Base-by-base conservation (phyloP, 1,140 invertebrate species). In the Drosophila takahashii region DNA sequence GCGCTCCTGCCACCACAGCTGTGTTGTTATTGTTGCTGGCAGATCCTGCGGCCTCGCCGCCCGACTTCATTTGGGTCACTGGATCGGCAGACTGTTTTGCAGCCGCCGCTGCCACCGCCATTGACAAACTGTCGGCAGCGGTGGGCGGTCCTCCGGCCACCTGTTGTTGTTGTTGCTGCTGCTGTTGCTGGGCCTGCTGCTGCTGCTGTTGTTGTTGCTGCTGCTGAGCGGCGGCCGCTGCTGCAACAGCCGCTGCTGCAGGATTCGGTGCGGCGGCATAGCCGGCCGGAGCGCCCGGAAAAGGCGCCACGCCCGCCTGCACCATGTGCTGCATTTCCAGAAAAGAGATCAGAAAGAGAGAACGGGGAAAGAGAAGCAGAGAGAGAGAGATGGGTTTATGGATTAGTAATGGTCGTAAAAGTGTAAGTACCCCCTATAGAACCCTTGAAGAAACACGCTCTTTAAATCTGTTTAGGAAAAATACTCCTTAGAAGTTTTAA, bases 261-360 rank as follows among this genome's bases (percentile, higher is more conserved):
- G 95, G 94, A 76, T 95, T 94, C 15, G 93, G 76, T 29, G 89
- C 93, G 50, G 93, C 95, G 93, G 94, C 96, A 94, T 94, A 96
- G 93, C 94, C 94, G 93, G 95, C 94, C 93, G 96, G 96, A 94
- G 95, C 96, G 91, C 94, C 94, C 78, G 95, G 94, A 93, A 95
- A 97, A 92, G 96, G 96, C 93, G 94, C 94, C 95, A 98, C 97
- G 87, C 97, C 97, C 94, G 97, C 96, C 94, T 97, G 97, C 94
- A 98, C 97, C 96, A 98, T 97, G 94, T 98, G 97, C 97, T 98
- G 95, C 16, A 96, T 32, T 42, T 18, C 16, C 34, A 62, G 8
- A 53, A 22, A 36, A 11, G 22, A 18, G 45, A 29, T 29, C 11
- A 64, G 16, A 56, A 29, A 34, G 53, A 16, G 44, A 47, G 59